Conservation (phyloP, 1,140 invertebrate genomes). For the Drosophila hydei region DNA sequence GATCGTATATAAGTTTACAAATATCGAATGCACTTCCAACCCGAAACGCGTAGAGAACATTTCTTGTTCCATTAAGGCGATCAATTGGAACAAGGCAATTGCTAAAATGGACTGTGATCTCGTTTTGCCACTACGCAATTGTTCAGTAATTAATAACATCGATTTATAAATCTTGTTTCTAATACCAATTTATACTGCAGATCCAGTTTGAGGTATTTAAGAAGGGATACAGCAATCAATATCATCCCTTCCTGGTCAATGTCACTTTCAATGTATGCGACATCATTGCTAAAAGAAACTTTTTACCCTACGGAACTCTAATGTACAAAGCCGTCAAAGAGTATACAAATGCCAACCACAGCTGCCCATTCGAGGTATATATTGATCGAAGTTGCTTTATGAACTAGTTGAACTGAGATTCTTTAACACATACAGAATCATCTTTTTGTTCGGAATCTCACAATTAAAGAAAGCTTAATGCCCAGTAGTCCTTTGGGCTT, state of each 20-base stretch:
- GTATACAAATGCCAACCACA: conserved; percentile 48
- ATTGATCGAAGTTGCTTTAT: too few species aligned
- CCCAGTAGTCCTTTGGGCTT: conserved; percentile 35
- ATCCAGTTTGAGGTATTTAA: conserved; percentile 21
- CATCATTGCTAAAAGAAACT: conserved; percentile 18
- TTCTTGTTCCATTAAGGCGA: conserved; percentile 29
- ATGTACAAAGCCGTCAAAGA: background rate
- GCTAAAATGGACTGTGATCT: conserved; percentile 31
- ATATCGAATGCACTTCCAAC: conserved; percentile 20
- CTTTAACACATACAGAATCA: conserved; percentile 32
- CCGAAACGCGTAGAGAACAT: conserved; percentile 8
- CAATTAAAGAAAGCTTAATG: conserved; percentile 2
- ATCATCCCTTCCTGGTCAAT: conserved; percentile 51
- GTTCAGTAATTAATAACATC: conserved; percentile 22
- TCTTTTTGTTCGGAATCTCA: conserved; percentile 14
- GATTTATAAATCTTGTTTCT: background rate
- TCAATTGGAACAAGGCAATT: conserved; percentile 34
- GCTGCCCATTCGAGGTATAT: conserved; percentile 28
- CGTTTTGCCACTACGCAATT: conserved; percentile 26
- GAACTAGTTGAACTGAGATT: too few species aligned
- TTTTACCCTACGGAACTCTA: conserved; percentile 1
- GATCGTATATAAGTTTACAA: conserved; percentile 35
- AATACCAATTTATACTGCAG: background rate
- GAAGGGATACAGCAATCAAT: conserved; percentile 47
- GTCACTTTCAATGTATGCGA: conserved; percentile 30